Base-by-base conservation (phyloP, 2,113 vertebrate genomes). In the Lanius ludovicianus region DNA sequence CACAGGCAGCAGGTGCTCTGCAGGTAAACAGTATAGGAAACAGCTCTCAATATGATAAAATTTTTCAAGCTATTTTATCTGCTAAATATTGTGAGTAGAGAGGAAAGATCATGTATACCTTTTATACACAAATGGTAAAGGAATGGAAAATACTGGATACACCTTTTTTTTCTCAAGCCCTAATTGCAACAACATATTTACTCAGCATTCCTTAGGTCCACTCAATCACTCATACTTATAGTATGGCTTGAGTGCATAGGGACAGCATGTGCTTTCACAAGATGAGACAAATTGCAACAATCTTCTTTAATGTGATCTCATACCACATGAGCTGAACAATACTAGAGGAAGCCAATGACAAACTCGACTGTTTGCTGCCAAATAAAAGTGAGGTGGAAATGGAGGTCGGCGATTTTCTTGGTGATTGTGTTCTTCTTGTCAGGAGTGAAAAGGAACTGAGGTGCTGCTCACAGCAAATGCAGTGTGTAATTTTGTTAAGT, bases 401-500 rank as follows among this genome's bases (percentile, higher is more conserved):
- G 96, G 95, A 97, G 96, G 97, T 97, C 71, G 2, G 84, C 95
- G 97, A 98, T 98, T 98, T 98, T 97, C 97, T 92, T 91, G 97
- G 98, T 83, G 96, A 98, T 96, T 96, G 93, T 78, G 89, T 93
- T 97, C 95, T 92, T 97, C 96, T 97, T 97, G 95, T 98, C 98
- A 97, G 92, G 96, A 97, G 96, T 95, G 91, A 97, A 98, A 98
- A 93, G 82, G 69, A 97, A 94, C 87, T 68, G 94, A 68, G 96
- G 87, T 95, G 84, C 90, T 95, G 88, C 94, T 98, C 97, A 97
- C 93, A 92, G 97, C 90, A 98, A 97, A 98, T 92, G 95, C 83
- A 96, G 92, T 89, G 87, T 95, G 98, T 98, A 98, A 98, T 98
- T 98, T 98, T 98, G 95, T 98, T 98, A 98, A 98, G 96, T 98